These are phyloP conservation scores for Drosophila fuyamai DNA, from an alignment of 1,140 invertebrate species.

Conservation along the genomic window DNA sequence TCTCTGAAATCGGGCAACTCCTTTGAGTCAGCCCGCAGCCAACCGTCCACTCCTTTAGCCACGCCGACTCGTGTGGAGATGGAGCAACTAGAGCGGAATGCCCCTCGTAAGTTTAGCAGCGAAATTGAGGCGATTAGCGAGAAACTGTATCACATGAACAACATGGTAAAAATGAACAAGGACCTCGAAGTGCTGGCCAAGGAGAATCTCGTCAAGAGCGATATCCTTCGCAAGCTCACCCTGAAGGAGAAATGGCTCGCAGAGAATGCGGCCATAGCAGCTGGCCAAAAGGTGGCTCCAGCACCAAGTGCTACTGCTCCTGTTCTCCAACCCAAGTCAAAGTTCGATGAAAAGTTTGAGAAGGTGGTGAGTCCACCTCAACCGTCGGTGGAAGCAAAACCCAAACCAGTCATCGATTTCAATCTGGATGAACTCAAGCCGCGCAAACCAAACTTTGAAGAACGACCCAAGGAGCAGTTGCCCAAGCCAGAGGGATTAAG, in stretches of 20 bases:
- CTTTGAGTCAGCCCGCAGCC: conserved; percentile 70
- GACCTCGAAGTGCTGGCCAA: conserved; percentile 80
- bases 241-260: conserved; percentile 84
- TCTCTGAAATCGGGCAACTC: conserved; percentile 66
- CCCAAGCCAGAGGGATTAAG: conserved; percentile 34
- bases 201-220: conserved; percentile 83
- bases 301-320: neutral
- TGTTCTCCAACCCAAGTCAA: conserved; percentile 55
- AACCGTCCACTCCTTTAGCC: conserved; percentile 47
- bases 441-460: conserved; percentile 71
- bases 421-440: conserved; percentile 67
- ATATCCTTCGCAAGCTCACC: conserved; percentile 80
- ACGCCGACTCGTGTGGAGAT: conserved; percentile 69
- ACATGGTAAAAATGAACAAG: conserved; percentile 83
- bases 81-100: conserved; percentile 78
- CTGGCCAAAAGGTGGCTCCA: conserved; percentile 15
- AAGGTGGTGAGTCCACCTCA: conserved; percentile 45
- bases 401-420: conserved; percentile 67
- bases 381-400: conserved; percentile 28
- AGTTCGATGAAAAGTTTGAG: conserved; percentile 72
- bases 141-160: conserved; percentile 79
- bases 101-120: conserved; percentile 69
- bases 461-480: conserved; percentile 61
- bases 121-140: conserved; percentile 83
- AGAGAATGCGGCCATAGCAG: conserved; percentile 73